Conservation (phyloP, 2,113 vertebrate genomes). For the Corythornis madagascariensis region DNA sequence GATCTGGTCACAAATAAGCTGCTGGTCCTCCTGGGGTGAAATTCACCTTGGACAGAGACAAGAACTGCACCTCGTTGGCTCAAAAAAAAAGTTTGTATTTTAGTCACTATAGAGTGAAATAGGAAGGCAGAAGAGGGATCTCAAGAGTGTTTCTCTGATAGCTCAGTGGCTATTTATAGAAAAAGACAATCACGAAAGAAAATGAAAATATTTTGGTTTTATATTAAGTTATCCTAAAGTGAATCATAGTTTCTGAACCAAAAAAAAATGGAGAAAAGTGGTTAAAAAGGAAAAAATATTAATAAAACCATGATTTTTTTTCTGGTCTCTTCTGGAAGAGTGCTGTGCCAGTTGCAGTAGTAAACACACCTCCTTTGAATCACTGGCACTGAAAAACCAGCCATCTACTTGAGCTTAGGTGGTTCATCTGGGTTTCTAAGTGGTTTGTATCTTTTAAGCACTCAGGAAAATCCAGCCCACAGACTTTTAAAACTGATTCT, state of each 20-base stretch:
- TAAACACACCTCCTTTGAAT: slow-evolving; percentile 13
- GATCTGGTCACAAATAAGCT: slow-evolving; percentile 36
- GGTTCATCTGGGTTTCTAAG: slow-evolving; percentile 16
- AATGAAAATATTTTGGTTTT: neutral
- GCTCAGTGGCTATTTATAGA: neutral
- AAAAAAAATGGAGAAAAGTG: neutral
- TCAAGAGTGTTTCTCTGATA: neutral
- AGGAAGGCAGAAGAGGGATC: neutral
- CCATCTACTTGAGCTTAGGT: neutral
- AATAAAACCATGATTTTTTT: neutral
- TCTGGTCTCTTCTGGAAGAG: neutral
- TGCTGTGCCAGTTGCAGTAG: neutral
- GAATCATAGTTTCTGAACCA: neutral
- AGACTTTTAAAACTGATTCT: slow-evolving; percentile 46
- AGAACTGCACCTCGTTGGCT: neutral
- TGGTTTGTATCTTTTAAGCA: slow-evolving; percentile 14
- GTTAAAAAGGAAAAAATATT: neutral
- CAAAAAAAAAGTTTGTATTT: neutral
- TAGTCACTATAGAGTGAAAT: neutral
- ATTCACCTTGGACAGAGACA: slow-evolving; percentile 19
- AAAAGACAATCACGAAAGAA: neutral
- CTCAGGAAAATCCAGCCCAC: neutral
- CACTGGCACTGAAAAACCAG: neutral
- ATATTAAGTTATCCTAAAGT: neutral
- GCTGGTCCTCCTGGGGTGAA: slow-evolving; percentile 4